Percentiles rank a stretch among this genome's conserved stretches.
Evolutionary conservation across 1,140 invertebrate species (phyloP).

Genomic region (Meteorus sp.): DNA sequence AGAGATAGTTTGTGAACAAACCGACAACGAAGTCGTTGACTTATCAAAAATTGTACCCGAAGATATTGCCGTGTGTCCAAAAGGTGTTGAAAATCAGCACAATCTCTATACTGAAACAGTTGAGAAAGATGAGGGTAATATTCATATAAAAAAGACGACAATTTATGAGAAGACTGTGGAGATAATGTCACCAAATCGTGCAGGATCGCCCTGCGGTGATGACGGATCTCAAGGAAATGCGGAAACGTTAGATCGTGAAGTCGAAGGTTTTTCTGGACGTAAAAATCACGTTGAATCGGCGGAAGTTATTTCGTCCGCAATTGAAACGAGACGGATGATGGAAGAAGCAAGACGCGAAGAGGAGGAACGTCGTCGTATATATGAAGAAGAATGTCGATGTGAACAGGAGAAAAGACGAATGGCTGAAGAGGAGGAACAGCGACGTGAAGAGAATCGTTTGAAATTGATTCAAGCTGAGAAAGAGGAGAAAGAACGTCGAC

Average conservation of each 20-base stretch:
- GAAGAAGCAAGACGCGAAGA: slow-evolving; percentile 47
- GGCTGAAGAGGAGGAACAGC: slow-evolving; percentile 35
- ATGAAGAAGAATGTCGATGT: slow-evolving; percentile 38
- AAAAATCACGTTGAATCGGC: slow-evolving; percentile 39
- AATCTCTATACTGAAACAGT: slow-evolving; percentile 51
- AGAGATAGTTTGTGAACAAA: slow-evolving; percentile 35
- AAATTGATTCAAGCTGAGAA: slow-evolving; percentile 24
- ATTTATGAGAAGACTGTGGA: slow-evolving; percentile 54
- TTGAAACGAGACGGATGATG: slow-evolving; percentile 49
- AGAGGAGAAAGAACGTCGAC: slow-evolving; percentile 28
- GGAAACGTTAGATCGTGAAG: slow-evolving; percentile 37
- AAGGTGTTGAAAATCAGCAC: slow-evolving; percentile 50
- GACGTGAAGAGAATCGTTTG: slow-evolving; percentile 32
- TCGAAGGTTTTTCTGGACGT: slow-evolving; percentile 33
- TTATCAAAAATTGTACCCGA: slow-evolving; percentile 43
- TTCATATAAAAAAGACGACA: slow-evolving; percentile 52
- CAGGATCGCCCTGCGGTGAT: slow-evolving; percentile 25
- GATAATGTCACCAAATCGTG: slow-evolving; percentile 40
- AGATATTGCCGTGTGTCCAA: slow-evolving; percentile 43
- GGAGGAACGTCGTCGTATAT: slow-evolving; percentile 37
- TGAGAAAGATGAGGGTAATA: slow-evolving; percentile 50
- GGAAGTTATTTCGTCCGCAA: slow-evolving; percentile 43
- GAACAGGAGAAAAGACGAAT: slow-evolving; percentile 37
- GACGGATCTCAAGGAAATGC: slow-evolving; percentile 26
- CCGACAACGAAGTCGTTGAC: slow-evolving; percentile 38